Evolutionary conservation across 1,140 invertebrate species (phyloP).

Genomic region (Drosophila saltans): DNA sequence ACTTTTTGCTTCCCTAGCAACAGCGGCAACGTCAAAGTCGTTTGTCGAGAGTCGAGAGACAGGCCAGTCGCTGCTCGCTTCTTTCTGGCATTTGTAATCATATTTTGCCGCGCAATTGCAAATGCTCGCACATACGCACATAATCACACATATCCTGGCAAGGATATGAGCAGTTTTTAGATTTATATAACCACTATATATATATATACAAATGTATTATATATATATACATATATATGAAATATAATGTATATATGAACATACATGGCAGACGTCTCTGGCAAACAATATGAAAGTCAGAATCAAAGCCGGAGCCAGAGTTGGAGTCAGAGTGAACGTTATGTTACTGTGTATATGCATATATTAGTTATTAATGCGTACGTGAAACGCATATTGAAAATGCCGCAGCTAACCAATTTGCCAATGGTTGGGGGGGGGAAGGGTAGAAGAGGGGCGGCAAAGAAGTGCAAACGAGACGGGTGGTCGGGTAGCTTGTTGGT

Average conservation of each 20-base stretch:
- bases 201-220: slow-evolving; percentile 22
- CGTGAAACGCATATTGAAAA: slow-evolving; percentile 78
- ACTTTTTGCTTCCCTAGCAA: slow-evolving; percentile 2
- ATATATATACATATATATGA: slow-evolving; percentile 18
- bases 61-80: slow-evolving; percentile 30
- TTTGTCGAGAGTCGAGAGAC: slow-evolving; percentile 14
- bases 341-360: slow-evolving; percentile 77
- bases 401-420: slow-evolving; percentile 63
- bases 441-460: background rate
- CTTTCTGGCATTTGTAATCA: slow-evolving; percentile 71
- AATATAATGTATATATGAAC: slow-evolving; percentile 13
- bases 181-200: slow-evolving; percentile 51
- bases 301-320: slow-evolving; percentile 10
- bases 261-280: slow-evolving; percentile 33
- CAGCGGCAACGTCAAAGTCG: no score
- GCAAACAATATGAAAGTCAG: slow-evolving; percentile 71
- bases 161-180: slow-evolving; percentile 77
- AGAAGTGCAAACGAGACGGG: slow-evolving; percentile 23
- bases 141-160: slow-evolving; percentile 13
- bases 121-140: slow-evolving; percentile 45
- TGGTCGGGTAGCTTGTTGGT: background rate
- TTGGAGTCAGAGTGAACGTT: slow-evolving; percentile 20
- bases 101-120: slow-evolving; percentile 70
- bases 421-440: slow-evolving; percentile 10
- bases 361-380: slow-evolving; percentile 82